Evolutionary conservation across 2,797 vertebrate genomes (phyloP), one percentile per base, ranked within the genome.

Genomic region (Hipposideros larvatus): DNA sequence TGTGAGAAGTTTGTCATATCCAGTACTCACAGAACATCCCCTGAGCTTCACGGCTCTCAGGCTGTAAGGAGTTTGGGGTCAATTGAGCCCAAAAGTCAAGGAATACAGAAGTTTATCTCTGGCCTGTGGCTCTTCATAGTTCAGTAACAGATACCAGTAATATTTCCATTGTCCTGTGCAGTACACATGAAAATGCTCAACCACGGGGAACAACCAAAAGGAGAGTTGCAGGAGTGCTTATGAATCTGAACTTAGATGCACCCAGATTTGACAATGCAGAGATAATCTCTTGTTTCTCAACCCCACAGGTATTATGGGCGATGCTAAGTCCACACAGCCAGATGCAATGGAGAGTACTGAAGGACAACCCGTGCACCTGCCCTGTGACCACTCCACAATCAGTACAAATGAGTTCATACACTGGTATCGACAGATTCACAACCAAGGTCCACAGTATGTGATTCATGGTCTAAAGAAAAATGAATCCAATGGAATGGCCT

Each of bases 381-480:
- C 41, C 34, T 98, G 93, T 66, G 51, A 28, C 41, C 96, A 92
- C 37, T n/a, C 96, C 13, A 66, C 91, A 0, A 92, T 97, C 16
- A 22, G 75, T 68, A 55, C 57, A 19, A 18, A 0, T 10, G 90
- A 97, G 19, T 94, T 46, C 8, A 21, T 97, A 26, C 0, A 59
- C 2, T 98, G 98, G 94, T 97, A 97, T 74, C 48, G 77, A 75
- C 94, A 97, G 71, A 66, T 65, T 55, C 65, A 51, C n/a, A 48
- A 57, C 7, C 92, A 73, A 1, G 14, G 83, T 41, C 95, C 86
- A n/a, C 92, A 94, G 16, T 93, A 87, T 0, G 3, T 97, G 14
- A 87, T 95, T 75, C 34, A 31, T 1, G 95, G 93, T 53, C 8
- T 92, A 37, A 83, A 74, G 37, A 8, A 4, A 51, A 88, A 89